These are phyloP conservation scores for Chaetodon auriga DNA, from an alignment of 2,113 vertebrate species.

Conservation along the genomic window DNA sequence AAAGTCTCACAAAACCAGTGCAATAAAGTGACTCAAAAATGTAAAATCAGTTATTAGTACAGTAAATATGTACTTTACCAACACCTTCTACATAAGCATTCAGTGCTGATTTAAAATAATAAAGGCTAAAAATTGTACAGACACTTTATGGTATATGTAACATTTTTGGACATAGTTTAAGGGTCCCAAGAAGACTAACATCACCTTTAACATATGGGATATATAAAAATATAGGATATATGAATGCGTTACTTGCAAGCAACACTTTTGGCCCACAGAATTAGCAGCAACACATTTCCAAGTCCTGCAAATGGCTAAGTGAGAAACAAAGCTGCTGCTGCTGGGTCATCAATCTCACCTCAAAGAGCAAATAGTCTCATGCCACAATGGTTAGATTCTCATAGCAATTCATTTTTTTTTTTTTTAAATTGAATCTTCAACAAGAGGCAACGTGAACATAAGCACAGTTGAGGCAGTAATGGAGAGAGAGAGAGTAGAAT, in stretches of 20 bases:
- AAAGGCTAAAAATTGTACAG: too few species aligned
- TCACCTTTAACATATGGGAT: neutral
- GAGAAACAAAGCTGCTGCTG: neutral
- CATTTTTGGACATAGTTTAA: neutral
- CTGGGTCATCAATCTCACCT: neutral
- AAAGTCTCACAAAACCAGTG: neutral
- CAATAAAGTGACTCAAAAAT: neutral
- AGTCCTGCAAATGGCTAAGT: neutral
- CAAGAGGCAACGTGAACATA: neutral
- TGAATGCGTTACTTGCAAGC: neutral
- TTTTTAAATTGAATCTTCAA: neutral
- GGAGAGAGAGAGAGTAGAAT: slow-evolving; percentile 69
- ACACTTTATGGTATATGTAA: neutral
- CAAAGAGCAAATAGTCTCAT: neutral
- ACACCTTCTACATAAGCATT: neutral
- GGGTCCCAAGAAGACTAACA: neutral
- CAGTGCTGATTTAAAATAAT: neutral
- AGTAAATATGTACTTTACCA: neutral
- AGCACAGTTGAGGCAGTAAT: slow-evolving; percentile 32
- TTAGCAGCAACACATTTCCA: neutral
- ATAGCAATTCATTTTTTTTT: neutral
- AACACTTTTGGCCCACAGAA: neutral
- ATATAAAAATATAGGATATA: too few species aligned
- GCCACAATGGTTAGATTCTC: neutral
- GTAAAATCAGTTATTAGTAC: neutral